Conservation (phyloP, 2,113 vertebrate species). For the Hydropotes inermis region DNA sequence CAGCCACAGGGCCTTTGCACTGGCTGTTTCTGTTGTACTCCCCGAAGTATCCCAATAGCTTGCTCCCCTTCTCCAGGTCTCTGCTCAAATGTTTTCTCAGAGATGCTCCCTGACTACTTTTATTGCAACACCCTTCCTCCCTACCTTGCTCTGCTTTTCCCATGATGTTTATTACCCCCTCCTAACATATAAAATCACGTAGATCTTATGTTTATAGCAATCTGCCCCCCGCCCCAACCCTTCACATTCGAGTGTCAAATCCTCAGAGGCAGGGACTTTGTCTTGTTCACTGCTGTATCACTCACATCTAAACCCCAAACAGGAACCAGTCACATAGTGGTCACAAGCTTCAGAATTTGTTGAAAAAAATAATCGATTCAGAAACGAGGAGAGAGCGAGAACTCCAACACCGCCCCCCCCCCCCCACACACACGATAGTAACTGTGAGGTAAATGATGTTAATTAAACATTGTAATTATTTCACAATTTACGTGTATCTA, state of each 20-base stretch:
- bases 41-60: neutral
- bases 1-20: neutral
- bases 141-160: neutral
- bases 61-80: neutral
- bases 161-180: neutral
- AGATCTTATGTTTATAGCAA: neutral
- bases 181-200: neutral
- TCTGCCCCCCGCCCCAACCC: neutral
- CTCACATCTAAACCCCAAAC: neutral
- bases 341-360: neutral
- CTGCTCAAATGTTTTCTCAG: neutral
- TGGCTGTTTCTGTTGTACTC: neutral
- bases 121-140: neutral
- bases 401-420: neutral
- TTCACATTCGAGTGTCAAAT: neutral
- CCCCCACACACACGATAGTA: neutral
- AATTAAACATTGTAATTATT: neutral
- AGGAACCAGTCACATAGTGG: neutral
- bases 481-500: neutral
- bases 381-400: neutral
- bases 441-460: neutral
- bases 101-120: neutral
- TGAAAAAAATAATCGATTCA: neutral
- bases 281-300: neutral
- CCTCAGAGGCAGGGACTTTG: neutral